Conservation (phyloP, 2,797 vertebrate genomes). For the Poecilia velifera region DNA sequence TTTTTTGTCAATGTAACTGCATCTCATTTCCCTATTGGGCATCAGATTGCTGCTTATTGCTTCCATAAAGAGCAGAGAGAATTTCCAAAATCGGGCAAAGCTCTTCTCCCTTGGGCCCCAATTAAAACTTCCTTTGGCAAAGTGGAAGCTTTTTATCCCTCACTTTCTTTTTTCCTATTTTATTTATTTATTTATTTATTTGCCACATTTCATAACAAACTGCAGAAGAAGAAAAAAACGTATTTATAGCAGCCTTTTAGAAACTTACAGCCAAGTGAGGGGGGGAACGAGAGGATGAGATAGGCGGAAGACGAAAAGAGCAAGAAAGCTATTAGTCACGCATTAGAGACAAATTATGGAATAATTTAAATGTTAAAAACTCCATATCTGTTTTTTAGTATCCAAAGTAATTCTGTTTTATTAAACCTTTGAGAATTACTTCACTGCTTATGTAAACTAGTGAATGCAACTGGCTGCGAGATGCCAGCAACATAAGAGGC, state of each 20-base stretch:
- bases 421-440: constrained; percentile 58
- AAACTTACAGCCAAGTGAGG: constrained; percentile 63
- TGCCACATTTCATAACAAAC: constrained; percentile 69
- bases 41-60: constrained; percentile 64
- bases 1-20: constrained; percentile 64
- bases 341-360: constrained; percentile 79
- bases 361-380: constrained; percentile 80
- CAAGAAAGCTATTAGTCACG: constrained; percentile 79
- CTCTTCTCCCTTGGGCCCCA: constrained; percentile 77
- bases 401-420: constrained; percentile 70
- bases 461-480: constrained; percentile 36
- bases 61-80: constrained; percentile 74
- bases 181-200: constrained; percentile 8
- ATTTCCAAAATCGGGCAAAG: constrained; percentile 71
- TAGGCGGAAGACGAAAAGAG: constrained; percentile 63
- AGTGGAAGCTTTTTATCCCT: constrained; percentile 74
- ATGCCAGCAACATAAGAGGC: constrained; percentile 29
- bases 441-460: constrained; percentile 51
- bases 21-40: constrained; percentile 65
- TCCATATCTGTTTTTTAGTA: constrained; percentile 70
- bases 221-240: constrained; percentile 54
- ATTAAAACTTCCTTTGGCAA: constrained; percentile 84
- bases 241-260: constrained; percentile 66
- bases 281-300: constrained; percentile 40
- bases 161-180: constrained; percentile 19